These are phyloP conservation scores for Chelonus insularis DNA, from an alignment of 1,140 invertebrate species.

Conservation along the genomic window DNA sequence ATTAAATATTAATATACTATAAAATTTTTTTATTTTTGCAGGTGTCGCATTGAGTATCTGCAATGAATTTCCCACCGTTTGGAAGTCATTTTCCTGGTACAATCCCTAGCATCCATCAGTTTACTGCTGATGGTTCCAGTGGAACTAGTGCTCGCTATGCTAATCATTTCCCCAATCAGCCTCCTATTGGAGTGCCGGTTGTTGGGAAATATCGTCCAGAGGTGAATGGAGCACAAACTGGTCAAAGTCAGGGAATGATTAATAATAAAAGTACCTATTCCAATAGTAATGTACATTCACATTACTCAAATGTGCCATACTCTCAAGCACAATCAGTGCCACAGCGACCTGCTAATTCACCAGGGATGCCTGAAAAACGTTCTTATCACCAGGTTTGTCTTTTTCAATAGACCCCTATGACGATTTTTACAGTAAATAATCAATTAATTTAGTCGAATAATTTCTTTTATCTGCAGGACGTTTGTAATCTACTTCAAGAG, in stretches of 20 bases:
- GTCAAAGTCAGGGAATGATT: constrained; percentile 58
- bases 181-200: constrained; percentile 58
- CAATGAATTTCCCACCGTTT: constrained; percentile 71
- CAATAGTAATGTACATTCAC: constrained; percentile 56
- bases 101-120: constrained; percentile 68
- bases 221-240: constrained; percentile 53
- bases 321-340: constrained; percentile 56
- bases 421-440: not conserved
- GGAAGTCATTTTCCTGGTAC: constrained; percentile 67
- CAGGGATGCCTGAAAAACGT: constrained; percentile 56
- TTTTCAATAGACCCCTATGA: too few relatives aligned
- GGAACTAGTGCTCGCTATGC: constrained; percentile 55
- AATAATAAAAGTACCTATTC: constrained; percentile 55
- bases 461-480: constrained; percentile 51
- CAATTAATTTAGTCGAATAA: not conserved
- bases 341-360: constrained; percentile 56
- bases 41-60: constrained; percentile 53
- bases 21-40: constrained; percentile 28
- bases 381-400: constrained; percentile 55
- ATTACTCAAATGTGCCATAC: constrained; percentile 57
- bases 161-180: constrained; percentile 59
- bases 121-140: constrained; percentile 62
- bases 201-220: constrained; percentile 58
- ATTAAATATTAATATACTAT: too few relatives aligned
- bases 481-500: constrained; percentile 56